Conservation (phyloP, 1,140 invertebrate species). For the Oryzaephilus surinamensis region DNA sequence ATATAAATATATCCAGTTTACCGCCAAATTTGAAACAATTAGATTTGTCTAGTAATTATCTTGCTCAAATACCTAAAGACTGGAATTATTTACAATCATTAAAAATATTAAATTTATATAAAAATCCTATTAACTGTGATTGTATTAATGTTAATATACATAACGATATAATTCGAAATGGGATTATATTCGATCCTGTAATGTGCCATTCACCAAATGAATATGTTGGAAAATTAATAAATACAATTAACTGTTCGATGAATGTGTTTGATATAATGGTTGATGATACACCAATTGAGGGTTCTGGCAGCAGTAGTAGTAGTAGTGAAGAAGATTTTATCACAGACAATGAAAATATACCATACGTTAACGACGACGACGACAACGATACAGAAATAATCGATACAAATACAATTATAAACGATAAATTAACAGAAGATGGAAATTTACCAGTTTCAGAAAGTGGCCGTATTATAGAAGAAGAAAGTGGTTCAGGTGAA, state of each 20-base stretch:
- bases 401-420: neutral
- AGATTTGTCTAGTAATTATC: slow-evolving; percentile 49
- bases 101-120: slow-evolving; percentile 43
- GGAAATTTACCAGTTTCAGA: too few relatives aligned
- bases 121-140: slow-evolving; percentile 48
- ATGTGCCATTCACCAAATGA: slow-evolving; percentile 42
- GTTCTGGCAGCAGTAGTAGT: too few relatives aligned
- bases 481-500: slow-evolving; percentile 15
- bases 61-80: slow-evolving; percentile 45
- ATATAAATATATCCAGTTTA: slow-evolving; percentile 39
- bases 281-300: slow-evolving; percentile 14
- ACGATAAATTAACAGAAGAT: too few relatives aligned
- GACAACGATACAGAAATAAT: too few relatives aligned
- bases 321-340: slow-evolving; percentile 18
- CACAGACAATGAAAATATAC: slow-evolving; percentile 4
- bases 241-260: neutral
- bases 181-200: slow-evolving; percentile 43
- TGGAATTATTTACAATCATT: slow-evolving; percentile 40
- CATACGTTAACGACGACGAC: neutral
- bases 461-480: too few relatives aligned
- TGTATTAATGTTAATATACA: slow-evolving; percentile 46
- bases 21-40: slow-evolving; percentile 48
- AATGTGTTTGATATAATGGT: slow-evolving; percentile 19
- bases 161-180: slow-evolving; percentile 39
- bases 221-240: slow-evolving; percentile 29